phyloP scores from a whole-genome alignment of 1,140 invertebrate genomes.

The Magallana ariakensis region DNA sequence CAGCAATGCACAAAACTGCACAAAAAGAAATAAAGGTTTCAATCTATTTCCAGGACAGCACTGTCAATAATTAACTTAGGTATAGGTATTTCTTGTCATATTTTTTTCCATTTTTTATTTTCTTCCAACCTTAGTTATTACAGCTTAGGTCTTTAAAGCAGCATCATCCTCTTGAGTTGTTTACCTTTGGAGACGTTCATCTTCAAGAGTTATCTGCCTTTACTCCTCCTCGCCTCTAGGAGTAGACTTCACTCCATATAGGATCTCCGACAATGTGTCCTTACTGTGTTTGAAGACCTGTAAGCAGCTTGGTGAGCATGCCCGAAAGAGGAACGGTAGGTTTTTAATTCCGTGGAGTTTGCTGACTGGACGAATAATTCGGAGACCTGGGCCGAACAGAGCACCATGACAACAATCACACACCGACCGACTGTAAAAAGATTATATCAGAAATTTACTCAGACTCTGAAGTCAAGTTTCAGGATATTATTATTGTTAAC shows the following conservation, averaged over 20 bases:
- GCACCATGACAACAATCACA: conserved; percentile 77
- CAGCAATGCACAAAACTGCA: too few species aligned
- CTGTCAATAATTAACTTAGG: too few species aligned
- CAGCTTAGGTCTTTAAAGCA: too few species aligned
- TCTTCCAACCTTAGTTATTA: too few species aligned
- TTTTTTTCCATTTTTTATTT: too few species aligned
- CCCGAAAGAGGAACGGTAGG: conserved; percentile 77
- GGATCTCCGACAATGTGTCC: conserved; percentile 66
- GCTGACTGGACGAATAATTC: conserved; percentile 76
- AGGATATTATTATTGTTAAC: too few species aligned
- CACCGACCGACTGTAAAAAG: conserved; percentile 64
- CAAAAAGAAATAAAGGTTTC: too few species aligned
- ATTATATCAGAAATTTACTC: neutral
- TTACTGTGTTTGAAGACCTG: conserved; percentile 69
- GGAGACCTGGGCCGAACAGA: conserved; percentile 76
- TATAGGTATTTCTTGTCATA: too few species aligned
- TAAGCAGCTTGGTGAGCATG: conserved; percentile 75
- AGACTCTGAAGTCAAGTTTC: neutral
- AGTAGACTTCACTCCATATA: conserved; percentile 62
- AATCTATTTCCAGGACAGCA: too few species aligned
- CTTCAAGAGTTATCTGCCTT: neutral
- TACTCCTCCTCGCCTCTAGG: conserved; percentile 38
- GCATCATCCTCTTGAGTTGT: too few species aligned
- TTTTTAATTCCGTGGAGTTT: conserved; percentile 76
- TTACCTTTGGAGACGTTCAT: too few species aligned